Base-by-base conservation (phyloP, 2,113 vertebrate species). In the Paramormyrops kingsleyae region DNA sequence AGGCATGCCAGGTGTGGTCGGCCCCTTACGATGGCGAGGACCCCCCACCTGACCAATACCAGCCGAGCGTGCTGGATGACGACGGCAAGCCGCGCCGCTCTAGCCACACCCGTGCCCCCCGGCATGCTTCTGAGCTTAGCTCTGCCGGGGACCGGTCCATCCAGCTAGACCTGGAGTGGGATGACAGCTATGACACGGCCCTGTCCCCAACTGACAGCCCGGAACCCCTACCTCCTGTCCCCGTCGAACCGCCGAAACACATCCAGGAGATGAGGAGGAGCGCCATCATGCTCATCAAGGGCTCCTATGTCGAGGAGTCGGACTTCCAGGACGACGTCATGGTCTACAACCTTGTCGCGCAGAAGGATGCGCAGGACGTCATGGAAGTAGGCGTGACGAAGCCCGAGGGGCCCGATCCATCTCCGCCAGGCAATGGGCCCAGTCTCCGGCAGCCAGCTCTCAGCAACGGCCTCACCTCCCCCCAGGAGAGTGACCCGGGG, bases 311-410 rank as follows among this genome's bases (percentile, higher is more conserved):
- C 0, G 99, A 99, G 88, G 99, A 99, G 89, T 97, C 97, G 0
- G 99, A 99, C 91, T 99, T 99, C 91, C 97, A 99, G 94, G 97
- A 99, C 9, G 98, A 99, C 17, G 96, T 98, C 92, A 97, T 98
- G 95, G 97, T 99, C 83, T 99, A 99, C 39, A 94, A 98, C 90
- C 94, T 99, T 1, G 97, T 98, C 17, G 98, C 99, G 0, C 94
- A 97, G 94, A 99, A 97, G 92, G 98, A 99, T 90, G 87, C 94
- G 6, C 93, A 93, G 12, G 97, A 97, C 0, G 12, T 90, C 1
- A 85, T 3, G 0, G 93, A 93, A 19, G 74, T 59, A 3, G 50
- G 27, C 88, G 19, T 7, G 0, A 39, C 13, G 1, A 39, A 90
- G 24, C 21, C 52, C 89, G 50, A 80, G 62, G 56, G 56, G 13